A percentile compares a stretch with the other conserved stretches of the same genome.
Conservation (phyloP, 2,888 invertebrate genomes). For the Pristionchus arcanus region DNA sequence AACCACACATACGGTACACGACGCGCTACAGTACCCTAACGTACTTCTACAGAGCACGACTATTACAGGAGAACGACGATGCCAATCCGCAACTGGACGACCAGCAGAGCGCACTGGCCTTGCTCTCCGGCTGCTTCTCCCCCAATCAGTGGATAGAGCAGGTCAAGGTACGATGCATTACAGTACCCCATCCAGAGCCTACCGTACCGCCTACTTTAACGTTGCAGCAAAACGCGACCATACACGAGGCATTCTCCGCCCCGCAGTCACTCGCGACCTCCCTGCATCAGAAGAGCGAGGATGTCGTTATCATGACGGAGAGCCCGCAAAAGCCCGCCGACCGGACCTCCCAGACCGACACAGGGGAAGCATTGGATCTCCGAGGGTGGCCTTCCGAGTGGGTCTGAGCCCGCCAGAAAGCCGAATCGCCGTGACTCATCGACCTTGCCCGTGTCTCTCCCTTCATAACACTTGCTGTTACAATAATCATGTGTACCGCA, state of each 20-base stretch:
- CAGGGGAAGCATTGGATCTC: no score
- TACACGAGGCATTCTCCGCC: background rate
- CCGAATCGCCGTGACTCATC: no score
- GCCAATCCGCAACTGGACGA: background rate
- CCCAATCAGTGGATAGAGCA: background rate
- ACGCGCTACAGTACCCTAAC: no score
- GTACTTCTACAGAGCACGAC: no score
- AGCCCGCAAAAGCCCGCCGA: background rate
- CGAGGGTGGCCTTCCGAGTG: no score
- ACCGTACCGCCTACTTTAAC: background rate
- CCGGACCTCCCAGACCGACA: background rate
- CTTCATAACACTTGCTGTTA: no score
- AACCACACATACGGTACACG: background rate
- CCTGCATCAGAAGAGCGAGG: background rate
- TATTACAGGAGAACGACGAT: background rate
- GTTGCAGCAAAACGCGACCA: background rate
- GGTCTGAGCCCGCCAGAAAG: no score
- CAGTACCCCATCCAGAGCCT: background rate
- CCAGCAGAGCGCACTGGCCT: background rate
- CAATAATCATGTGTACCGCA: no score
- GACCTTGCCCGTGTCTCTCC: no score
- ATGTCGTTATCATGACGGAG: background rate
- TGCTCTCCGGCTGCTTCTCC: background rate
- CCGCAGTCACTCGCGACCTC: background rate
- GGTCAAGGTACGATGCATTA: slow-evolving; percentile 15